Conservation (phyloP, 2,797 vertebrate genomes). For the Limosa lapponica region DNA sequence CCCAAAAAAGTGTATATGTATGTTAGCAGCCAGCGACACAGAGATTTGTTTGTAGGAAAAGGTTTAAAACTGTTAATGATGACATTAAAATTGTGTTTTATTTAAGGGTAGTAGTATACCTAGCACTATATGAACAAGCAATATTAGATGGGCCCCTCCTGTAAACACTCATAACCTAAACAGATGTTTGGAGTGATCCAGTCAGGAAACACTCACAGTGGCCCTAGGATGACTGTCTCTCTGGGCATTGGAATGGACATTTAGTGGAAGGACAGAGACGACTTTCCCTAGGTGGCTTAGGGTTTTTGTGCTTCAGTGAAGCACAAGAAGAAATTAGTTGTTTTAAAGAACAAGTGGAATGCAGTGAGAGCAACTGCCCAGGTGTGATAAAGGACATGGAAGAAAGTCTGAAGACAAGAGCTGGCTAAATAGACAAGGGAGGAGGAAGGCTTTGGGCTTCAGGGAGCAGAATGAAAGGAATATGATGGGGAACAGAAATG, state of each 20-base stretch:
- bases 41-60: not conserved
- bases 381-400: not conserved
- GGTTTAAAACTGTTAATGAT: not conserved
- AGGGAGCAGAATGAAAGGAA: constrained; percentile 15
- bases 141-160: not conserved
- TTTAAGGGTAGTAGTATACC: not conserved
- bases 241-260: not conserved
- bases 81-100: not conserved
- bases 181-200: not conserved
- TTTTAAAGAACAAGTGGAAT: not conserved
- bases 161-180: not conserved
- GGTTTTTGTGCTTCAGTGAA: not conserved
- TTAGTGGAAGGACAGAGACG: not conserved
- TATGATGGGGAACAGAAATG: constrained; percentile 2
- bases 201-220: not conserved
- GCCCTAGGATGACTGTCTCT: not conserved
- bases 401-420: not conserved
- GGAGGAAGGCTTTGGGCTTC: not conserved
- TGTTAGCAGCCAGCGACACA: not conserved
- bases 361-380: not conserved
- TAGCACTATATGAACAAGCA: not conserved
- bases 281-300: not conserved
- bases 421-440: not conserved
- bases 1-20: not conserved
- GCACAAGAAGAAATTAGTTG: not conserved